A percentile compares a stretch with the other conserved stretches of the same genome.
Evolutionary conservation across 2,113 vertebrate genomes (phyloP).

Genomic region (Crotalus helleri): DNA sequence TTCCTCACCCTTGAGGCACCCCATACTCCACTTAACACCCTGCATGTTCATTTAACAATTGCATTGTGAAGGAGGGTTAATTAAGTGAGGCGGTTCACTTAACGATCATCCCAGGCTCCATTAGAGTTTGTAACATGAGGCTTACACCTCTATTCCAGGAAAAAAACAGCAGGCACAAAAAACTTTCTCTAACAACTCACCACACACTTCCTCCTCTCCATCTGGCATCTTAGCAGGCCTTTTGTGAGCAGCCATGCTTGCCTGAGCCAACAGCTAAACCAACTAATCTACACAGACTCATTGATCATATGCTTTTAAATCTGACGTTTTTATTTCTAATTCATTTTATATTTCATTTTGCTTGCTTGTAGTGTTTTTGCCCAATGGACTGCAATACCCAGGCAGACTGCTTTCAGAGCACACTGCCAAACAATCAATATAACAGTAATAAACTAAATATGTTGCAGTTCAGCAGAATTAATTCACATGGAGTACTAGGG

Average conservation of each 20-base stretch:
- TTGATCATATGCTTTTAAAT: slow-evolving; percentile 9
- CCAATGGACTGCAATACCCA: background rate
- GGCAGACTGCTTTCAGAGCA: background rate
- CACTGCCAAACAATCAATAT: slow-evolving; percentile 11
- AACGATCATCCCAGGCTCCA: background rate
- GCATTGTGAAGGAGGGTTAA: background rate
- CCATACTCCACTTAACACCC: background rate
- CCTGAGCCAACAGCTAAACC: background rate
- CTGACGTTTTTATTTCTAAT: slow-evolving; percentile 27
- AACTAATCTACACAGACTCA: background rate
- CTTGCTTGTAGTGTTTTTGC: background rate
- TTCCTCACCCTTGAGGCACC: background rate
- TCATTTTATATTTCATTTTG: slow-evolving; percentile 19
- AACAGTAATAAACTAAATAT: slow-evolving; percentile 13
- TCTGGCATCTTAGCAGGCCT: background rate
- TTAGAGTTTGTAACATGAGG: background rate
- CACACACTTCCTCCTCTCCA: background rate
- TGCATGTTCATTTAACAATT: background rate
- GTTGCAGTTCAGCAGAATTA: slow-evolving; percentile 8
- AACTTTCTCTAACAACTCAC: background rate
- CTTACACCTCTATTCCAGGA: background rate
- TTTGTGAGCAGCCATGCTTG: background rate
- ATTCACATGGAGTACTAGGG: slow-evolving; percentile 13
- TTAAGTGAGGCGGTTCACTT: background rate
- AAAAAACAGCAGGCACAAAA: background rate